A percentile compares a stretch with the other conserved stretches of the same genome.
Conservation (phyloP, 2,888 invertebrate species). For the Thysanoteuthis rhombus region DNA sequence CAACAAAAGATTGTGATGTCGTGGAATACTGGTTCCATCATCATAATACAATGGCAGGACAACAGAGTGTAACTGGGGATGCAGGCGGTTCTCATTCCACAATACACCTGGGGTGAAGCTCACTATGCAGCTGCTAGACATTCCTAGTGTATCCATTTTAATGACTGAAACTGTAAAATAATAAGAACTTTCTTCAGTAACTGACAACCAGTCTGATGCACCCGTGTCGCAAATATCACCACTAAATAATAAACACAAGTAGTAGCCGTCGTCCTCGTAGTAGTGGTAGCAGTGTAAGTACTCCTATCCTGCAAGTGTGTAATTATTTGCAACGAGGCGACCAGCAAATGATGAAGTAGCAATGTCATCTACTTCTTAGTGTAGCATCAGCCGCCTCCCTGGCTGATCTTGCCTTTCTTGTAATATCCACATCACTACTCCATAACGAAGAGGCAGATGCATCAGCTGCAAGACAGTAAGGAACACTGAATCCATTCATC, state of each 20-base stretch:
- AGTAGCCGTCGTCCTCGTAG: neutral
- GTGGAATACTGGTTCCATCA: too few species aligned
- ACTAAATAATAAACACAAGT: neutral
- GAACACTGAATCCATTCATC: neutral
- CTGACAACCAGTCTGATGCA: neutral
- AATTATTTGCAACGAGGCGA: neutral
- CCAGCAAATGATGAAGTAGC: neutral
- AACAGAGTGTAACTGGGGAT: slow-evolving; percentile 23
- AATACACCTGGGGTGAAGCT: slow-evolving; percentile 13
- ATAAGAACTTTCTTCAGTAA: neutral
- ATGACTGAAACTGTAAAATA: neutral
- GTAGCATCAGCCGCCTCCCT: neutral
- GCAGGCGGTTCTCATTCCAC: slow-evolving; percentile 24
- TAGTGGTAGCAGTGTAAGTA: neutral
- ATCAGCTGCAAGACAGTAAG: neutral
- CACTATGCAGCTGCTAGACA: neutral
- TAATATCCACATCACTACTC: neutral
- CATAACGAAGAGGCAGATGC: neutral
- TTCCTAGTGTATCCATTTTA: neutral
- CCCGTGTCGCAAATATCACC: neutral
- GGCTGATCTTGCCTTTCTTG: neutral
- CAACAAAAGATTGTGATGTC: too few species aligned
- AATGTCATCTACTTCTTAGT: neutral
- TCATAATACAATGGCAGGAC: slow-evolving; percentile 19
- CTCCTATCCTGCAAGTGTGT: neutral